phyloP scores from a whole-genome alignment of 2,888 invertebrate genomes.

The Athrips mouffetella region DNA sequence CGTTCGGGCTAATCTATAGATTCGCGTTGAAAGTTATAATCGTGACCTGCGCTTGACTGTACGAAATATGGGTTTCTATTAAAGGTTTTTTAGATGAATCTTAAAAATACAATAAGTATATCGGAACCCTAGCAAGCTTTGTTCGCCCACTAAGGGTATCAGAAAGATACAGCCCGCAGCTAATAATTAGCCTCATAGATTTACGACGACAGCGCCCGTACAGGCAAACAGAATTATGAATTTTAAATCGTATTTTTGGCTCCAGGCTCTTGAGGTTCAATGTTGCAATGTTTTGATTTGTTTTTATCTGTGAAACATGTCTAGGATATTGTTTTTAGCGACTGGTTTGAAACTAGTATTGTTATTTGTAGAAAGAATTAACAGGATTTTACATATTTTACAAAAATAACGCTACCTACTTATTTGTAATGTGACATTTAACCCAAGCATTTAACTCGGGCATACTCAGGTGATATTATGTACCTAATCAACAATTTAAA shows the following conservation, averaged over 20 bases:
- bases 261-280: constrained; percentile 43
- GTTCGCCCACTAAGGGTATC: not conserved
- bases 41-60: too few species aligned
- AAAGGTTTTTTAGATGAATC: too few species aligned
- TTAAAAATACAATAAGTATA: too few species aligned
- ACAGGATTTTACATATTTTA: not conserved
- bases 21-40: too few species aligned
- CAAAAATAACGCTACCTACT: not conserved
- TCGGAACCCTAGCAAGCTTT: too few species aligned
- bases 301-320: not conserved
- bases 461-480: too few species aligned
- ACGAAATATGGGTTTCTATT: too few species aligned
- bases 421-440: too few species aligned
- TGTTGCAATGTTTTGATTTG: constrained; percentile 1
- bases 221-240: constrained; percentile 38
- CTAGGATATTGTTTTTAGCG: not conserved
- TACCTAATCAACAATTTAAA: too few species aligned
- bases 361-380: not conserved
- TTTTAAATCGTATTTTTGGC: constrained; percentile 33
- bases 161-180: constrained; percentile 46
- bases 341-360: not conserved
- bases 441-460: too few species aligned
- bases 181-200: constrained; percentile 63
- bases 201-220: constrained; percentile 48
- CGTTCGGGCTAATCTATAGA: too few species aligned